These are phyloP conservation scores for Baccha elongata DNA, from an alignment of 2,888 invertebrate genomes.

Conservation along the genomic window DNA sequence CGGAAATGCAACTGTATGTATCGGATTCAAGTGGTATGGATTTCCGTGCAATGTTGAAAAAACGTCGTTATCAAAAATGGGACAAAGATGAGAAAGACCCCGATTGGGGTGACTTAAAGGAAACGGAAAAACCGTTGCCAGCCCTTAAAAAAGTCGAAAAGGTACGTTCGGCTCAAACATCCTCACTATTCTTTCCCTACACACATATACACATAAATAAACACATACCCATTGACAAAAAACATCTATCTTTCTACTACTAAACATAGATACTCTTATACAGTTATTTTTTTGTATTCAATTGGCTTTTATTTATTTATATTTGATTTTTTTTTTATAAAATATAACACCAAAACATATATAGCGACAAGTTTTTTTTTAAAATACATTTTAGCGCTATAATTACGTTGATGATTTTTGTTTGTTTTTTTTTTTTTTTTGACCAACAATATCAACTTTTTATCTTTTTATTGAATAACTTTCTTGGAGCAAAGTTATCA, in stretches of 20 bases:
- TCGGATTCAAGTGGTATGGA: slow-evolving; percentile 99
- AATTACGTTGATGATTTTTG: slow-evolving; percentile 26
- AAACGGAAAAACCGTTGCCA: slow-evolving; percentile 93
- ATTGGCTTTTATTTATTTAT: slow-evolving; percentile 29
- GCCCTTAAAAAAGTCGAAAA: slow-evolving; percentile 96
- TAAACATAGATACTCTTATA: background rate
- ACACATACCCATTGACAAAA: background rate
- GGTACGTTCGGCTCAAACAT: slow-evolving; percentile 85
- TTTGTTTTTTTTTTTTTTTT: slow-evolving; percentile 40
- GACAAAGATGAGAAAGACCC: slow-evolving; percentile 94
- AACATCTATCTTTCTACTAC: background rate
- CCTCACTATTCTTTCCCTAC: background rate
- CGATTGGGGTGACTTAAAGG: slow-evolving; percentile 96
- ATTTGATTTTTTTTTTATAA: slow-evolving; percentile 1
- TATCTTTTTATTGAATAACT: background rate
- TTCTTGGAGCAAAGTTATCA: slow-evolving; percentile 8
- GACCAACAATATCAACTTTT: slow-evolving; percentile 16
- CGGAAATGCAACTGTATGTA: slow-evolving; percentile 97
- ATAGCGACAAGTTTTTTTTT: slow-evolving; percentile 54
- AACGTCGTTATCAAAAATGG: slow-evolving; percentile 97
- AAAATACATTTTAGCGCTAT: slow-evolving; percentile 41
- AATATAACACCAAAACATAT: slow-evolving; percentile 25
- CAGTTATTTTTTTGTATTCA: slow-evolving; percentile 10
- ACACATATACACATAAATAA: background rate
- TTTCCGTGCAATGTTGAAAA: slow-evolving; percentile 98